A percentile compares a stretch with the other conserved stretches of the same genome.
These are phyloP conservation scores for Augiades crinisus DNA, from an alignment of 2,888 invertebrate genomes.

Conservation along the genomic window DNA sequence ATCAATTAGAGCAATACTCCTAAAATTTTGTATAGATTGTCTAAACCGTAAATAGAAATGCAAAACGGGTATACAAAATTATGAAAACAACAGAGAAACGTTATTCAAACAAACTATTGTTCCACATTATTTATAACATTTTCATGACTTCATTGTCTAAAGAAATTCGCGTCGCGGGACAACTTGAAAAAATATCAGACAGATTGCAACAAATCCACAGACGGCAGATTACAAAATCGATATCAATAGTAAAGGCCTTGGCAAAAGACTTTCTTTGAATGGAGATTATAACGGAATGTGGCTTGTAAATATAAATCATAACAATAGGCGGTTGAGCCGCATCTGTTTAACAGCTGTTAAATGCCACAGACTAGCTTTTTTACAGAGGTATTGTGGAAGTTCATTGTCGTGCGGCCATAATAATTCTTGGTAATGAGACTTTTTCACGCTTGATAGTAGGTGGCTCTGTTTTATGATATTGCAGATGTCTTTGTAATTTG, in stretches of 20 bases:
- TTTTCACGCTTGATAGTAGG: no score
- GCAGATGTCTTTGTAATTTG: no score
- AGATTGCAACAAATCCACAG: not conserved
- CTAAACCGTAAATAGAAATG: no score
- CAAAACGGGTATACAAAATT: no score
- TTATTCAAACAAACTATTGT: no score
- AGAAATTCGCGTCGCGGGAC: not conserved
- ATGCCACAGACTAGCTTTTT: constrained; percentile 27
- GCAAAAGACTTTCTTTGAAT: constrained; percentile 8
- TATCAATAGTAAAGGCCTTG: not conserved
- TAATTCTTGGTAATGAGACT: not conserved
- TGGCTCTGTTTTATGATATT: not conserved
- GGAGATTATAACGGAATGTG: constrained; percentile 4
- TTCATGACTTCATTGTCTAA: no score
- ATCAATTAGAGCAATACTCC: no score
- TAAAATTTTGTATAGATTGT: no score
- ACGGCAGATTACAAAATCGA: constrained; percentile 3
- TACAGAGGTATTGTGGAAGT: constrained; percentile 22
- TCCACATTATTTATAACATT: no score
- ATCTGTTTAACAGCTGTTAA: constrained; percentile 32
- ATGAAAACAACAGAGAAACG: no score
- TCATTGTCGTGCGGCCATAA: constrained; percentile 3
- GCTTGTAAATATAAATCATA: constrained; percentile 32
- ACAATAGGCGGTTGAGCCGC: constrained; percentile 31
- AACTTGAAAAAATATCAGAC: not conserved